Percentiles rank a stretch among this genome's conserved stretches.
These are phyloP conservation scores for Ormia ochracea DNA, from an alignment of 2,888 invertebrate genomes.

Conservation along the genomic window DNA sequence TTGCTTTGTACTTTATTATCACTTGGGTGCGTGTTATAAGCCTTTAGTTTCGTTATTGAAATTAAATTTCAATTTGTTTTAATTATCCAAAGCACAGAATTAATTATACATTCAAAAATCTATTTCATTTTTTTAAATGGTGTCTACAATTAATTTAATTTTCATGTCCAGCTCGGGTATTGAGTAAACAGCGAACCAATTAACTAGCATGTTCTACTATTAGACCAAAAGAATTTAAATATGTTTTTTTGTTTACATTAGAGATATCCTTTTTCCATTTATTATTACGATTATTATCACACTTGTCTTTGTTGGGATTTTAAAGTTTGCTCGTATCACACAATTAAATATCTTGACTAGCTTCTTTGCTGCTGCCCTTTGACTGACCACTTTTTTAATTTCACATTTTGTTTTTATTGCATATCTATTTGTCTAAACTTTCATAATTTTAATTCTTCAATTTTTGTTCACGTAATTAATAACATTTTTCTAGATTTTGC, in stretches of 20 bases:
- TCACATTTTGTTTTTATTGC: conserved; percentile 39
- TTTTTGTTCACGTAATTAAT: conserved; percentile 47
- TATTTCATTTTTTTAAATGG: too few relatives aligned
- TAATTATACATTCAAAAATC: too few relatives aligned
- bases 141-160: neutral
- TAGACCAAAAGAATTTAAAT: neutral
- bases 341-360: conserved; percentile 20
- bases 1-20: neutral
- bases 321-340: neutral
- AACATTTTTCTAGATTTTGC: neutral
- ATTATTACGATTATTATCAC: neutral
- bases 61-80: too few relatives aligned
- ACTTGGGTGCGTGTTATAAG: neutral
- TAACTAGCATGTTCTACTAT: neutral
- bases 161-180: neutral
- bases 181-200: neutral
- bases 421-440: conserved; percentile 9
- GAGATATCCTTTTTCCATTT: neutral
- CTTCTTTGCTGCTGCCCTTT: conserved; percentile 34
- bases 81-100: too few relatives aligned
- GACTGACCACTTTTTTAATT: conserved; percentile 33
- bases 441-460: neutral
- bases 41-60: neutral
- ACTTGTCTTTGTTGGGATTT: neutral
- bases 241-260: neutral